Base-by-base conservation (phyloP, 1,140 invertebrate species). In the Polypedilum vanderplanki region DNA sequence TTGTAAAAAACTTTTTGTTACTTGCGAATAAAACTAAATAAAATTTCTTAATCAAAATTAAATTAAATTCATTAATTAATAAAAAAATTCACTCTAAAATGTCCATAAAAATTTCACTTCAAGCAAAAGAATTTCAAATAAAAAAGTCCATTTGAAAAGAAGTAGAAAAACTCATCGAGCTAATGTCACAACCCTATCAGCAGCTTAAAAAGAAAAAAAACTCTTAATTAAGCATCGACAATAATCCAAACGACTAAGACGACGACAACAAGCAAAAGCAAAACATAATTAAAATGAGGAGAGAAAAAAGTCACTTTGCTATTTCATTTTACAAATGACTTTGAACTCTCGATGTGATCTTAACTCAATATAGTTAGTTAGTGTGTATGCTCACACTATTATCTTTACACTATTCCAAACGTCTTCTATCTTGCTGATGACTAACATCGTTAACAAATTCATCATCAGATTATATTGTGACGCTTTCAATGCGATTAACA, bases 401-500 rank as follows among this genome's bases (percentile, higher is more conserved):
- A n/a, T 57, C 12, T n/a, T 15, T 57, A 12, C 10, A n/a, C 46
- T 57, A 57, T 57, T 57, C 46, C n/a, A n/a, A 57, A 12, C 46
- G 46, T 12, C 46, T 57, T 12, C 46, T 12, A 12, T 57, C 46
- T 57, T 12, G 46, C 12, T 57, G 46, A 57, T 57, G 46, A 57
- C 46, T 57, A 57, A 57, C 46, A 57, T 57, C 46, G 46, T 57
- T 57, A 57, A 57, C 46, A 57, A 57, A 57, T 57, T 57, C 46
- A 57, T 57, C 46, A 57, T 57, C 46, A 57, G 46, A 57, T 57
- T 57, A 57, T 15, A 3, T 46, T 57, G 46, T 57, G 46, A 57
- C n/a, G 46, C 46, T 57, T 57, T 57, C 46, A 57, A 57, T 57
- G 46, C n/a, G 46, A 57, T 70, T 70, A 70, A 70, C 65, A 22